Percentiles rank a stretch among this genome's conserved stretches.
These are phyloP conservation scores for Pholis gunnellus DNA, from an alignment of 2,113 vertebrate species.

Conservation along the genomic window DNA sequence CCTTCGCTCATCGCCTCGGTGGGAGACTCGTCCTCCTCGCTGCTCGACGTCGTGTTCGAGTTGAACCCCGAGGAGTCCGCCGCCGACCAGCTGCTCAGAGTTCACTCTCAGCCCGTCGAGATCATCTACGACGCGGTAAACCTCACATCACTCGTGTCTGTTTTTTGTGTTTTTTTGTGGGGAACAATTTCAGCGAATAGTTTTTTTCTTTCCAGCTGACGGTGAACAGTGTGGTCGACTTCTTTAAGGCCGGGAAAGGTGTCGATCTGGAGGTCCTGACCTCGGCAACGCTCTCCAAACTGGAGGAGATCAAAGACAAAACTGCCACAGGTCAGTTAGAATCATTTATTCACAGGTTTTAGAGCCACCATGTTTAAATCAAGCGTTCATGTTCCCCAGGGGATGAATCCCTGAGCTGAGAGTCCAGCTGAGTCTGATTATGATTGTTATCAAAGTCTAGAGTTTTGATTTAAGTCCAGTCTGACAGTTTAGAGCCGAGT, in stretches of 20 bases:
- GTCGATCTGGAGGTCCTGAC: conserved; percentile 94
- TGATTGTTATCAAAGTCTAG: too few species aligned
- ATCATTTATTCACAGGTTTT: background rate
- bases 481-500: too few species aligned
- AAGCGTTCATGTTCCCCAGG: too few species aligned
- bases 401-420: too few species aligned
- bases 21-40: conserved; percentile 87
- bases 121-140: conserved; percentile 95
- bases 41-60: conserved; percentile 91
- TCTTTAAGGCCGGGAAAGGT: conserved; percentile 90
- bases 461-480: too few species aligned
- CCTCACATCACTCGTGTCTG: background rate
- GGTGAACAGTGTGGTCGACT: conserved; percentile 91
- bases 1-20: conserved; percentile 94
- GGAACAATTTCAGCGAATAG: too few species aligned
- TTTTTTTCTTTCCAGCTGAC: conserved; percentile 83
- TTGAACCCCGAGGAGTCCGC: conserved; percentile 88
- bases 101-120: conserved; percentile 95
- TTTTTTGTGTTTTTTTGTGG: background rate
- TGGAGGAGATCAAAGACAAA: conserved; percentile 97
- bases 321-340: conserved; percentile 89
- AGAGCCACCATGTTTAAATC: too few species aligned
- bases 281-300: conserved; percentile 92
- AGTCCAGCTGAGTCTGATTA: too few species aligned
- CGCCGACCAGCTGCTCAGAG: conserved; percentile 89